Base-by-base conservation (phyloP, 1,140 invertebrate species). In the Pollicipes pollicipes region DNA sequence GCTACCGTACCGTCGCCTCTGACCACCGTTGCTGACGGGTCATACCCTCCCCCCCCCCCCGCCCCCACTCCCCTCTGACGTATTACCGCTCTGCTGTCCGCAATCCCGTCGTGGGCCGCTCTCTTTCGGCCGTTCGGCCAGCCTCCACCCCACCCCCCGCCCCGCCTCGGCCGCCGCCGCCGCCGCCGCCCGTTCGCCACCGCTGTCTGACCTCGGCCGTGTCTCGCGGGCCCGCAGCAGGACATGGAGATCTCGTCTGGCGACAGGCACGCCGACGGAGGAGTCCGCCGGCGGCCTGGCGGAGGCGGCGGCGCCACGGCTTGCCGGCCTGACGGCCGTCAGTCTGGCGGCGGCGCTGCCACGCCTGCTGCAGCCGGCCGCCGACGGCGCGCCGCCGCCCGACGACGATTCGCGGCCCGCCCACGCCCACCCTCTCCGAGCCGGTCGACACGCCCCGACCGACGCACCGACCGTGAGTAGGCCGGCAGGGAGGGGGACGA, bases 161-260 rank as follows among this genome's bases (percentile, higher is more conserved):
- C n/a, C n/a, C n/a, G n/a, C n/a, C n/a, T n/a, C n/a, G n/a, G n/a
- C n/a, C n/a, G n/a, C n/a, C n/a, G n/a, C n/a, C n/a, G n/a, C n/a
- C n/a, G n/a, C n/a, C n/a, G n/a, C n/a, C n/a, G n/a, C n/a, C n/a
- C n/a, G n/a, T n/a, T n/a, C n/a, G n/a, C n/a, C n/a, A n/a, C n/a
- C n/a, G 35, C 35, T 6, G 17, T 58, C 45, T 58, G 45, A 58
- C 45, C 45, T 58, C 10, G 24, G 13, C 45, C 32, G 2, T 58
- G 21, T 21, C 45, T 58, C 45, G n/a, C n/a, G n/a, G 6, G 32
- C 76, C 77, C 27, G 77, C 78, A 74, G 74, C 78, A 89, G 76
- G 89, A 91, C 77, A 91, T 91, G 89, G 90, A 92, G 75, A 90
- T 91, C 70, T 91, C 89, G 71, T 88, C 88, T n/a, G 88, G 88